These are phyloP conservation scores for Nomada flava DNA, from an alignment of 2,888 invertebrate species.

Conservation along the genomic window DNA sequence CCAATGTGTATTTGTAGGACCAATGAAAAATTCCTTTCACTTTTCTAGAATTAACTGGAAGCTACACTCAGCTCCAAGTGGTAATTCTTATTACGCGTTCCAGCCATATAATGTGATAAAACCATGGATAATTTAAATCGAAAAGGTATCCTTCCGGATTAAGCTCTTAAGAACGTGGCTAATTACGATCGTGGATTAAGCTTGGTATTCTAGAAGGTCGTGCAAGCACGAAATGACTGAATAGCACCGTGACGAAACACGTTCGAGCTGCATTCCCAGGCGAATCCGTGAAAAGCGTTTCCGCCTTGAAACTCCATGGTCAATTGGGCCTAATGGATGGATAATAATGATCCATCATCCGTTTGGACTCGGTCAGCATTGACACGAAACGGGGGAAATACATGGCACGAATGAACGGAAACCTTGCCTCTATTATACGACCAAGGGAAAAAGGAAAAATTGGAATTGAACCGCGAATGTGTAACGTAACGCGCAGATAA, in stretches of 20 bases:
- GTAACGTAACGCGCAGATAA: slow-evolving; percentile 70
- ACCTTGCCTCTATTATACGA: background rate
- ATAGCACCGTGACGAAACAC: slow-evolving; percentile 30
- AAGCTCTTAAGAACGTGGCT: background rate
- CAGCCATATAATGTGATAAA: no score
- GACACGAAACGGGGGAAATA: background rate
- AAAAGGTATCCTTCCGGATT: slow-evolving; percentile 1
- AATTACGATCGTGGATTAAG: slow-evolving; percentile 45
- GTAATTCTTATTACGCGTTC: no score
- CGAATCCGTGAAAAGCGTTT: slow-evolving; percentile 56
- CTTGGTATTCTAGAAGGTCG: slow-evolving; percentile 35
- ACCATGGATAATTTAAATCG: slow-evolving; percentile 3
- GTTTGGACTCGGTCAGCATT: slow-evolving; percentile 47
- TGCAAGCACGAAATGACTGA: slow-evolving; percentile 22
- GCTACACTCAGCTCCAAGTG: no score
- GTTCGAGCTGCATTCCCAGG: slow-evolving; percentile 14
- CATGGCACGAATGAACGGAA: background rate
- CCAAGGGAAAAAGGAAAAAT: slow-evolving; percentile 1
- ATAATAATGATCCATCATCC: slow-evolving; percentile 58
- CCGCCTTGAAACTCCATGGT: slow-evolving; percentile 48
- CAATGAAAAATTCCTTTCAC: no score
- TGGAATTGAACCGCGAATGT: slow-evolving; percentile 51
- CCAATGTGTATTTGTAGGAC: no score
- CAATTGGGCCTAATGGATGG: slow-evolving; percentile 58
- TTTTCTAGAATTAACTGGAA: no score